Base-by-base conservation (phyloP, 2,888 invertebrate genomes). In the Mesorhabditis sp. region DNA sequence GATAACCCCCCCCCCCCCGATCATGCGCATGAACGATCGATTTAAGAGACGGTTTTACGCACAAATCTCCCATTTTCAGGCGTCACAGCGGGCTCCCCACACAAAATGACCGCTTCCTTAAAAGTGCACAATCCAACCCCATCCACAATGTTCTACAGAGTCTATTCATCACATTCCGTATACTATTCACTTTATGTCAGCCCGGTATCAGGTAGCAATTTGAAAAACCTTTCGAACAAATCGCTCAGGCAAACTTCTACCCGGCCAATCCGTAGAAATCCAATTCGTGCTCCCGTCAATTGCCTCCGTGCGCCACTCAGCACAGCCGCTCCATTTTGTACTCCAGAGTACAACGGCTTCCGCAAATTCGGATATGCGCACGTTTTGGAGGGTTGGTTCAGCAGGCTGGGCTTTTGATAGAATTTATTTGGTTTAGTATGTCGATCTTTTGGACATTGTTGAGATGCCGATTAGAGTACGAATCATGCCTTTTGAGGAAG, bases 131-230 rank as follows among this genome's bases (percentile, higher is more conserved):
- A 50, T 2, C 58, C 58, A 50, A 13, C 58, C 7, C 7, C 58
- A n/a, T 13, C 10, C 58, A 50, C 58, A 50, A 50, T 50, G 7
- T 50, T 50, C 58, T 50, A 50, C n/a, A 10, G 58, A n/a, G 58
- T 50, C n/a, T 50, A n/a, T n/a, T 50, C 58, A 10, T 13, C 58
- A n/a, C 58, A 50, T 50, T 50, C 58, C n/a, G 58, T 50, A 13
- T 50, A 50, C 58, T 50, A 50, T 50, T 50, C 58, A n/a, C 58
- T 50, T 50, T n/a, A 50, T n/a, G 58, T 50, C 58, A 50, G 58
- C 58, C 58, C 58, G 58, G n/a, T 50, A 10, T 50, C 58, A 50
- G 58, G 58, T 50, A 50, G 10, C n/a, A n/a, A 50, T 13, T 50
- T 50, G 58, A 10, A 13, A 50, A n/a, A 50, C 58, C 2, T 10